Conservation (phyloP, 2,888 invertebrate species). For the Eupithecia subfuscata region DNA sequence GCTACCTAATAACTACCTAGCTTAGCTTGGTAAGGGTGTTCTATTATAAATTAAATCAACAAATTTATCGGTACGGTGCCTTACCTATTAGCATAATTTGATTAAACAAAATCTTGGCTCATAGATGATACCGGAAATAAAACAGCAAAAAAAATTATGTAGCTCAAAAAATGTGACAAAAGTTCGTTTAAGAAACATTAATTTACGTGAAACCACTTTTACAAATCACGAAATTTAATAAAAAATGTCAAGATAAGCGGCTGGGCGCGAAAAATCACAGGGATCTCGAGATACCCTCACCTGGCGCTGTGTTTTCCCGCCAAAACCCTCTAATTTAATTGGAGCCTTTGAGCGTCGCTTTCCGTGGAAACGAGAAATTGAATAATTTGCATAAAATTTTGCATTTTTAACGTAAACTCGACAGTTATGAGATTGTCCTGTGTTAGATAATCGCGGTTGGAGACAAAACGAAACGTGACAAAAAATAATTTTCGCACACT, state of each 20-base stretch:
- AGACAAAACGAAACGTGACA: neutral
- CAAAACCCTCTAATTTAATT: constrained; percentile 36
- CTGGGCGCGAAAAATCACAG: constrained; percentile 23
- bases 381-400: constrained; percentile 35
- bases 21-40: neutral
- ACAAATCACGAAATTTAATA: neutral
- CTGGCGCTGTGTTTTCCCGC: constrained; percentile 28
- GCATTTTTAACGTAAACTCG: constrained; percentile 16
- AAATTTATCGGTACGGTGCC: neutral
- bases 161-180: neutral
- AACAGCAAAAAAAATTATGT: neutral
- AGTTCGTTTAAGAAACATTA: constrained; percentile 4
- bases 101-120: neutral
- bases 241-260: constrained; percentile 14
- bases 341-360: constrained; percentile 26
- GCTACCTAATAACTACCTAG: too few relatives aligned
- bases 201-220: constrained; percentile 16
- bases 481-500: neutral
- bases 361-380: constrained; percentile 28
- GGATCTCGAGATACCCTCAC: constrained; percentile 31
- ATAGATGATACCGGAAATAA: neutral
- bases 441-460: neutral
- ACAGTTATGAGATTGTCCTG: constrained; percentile 21
- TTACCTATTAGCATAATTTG: neutral
- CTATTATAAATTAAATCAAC: neutral